Conservation (phyloP, 2,113 vertebrate genomes). For the Colaptes auratus region DNA sequence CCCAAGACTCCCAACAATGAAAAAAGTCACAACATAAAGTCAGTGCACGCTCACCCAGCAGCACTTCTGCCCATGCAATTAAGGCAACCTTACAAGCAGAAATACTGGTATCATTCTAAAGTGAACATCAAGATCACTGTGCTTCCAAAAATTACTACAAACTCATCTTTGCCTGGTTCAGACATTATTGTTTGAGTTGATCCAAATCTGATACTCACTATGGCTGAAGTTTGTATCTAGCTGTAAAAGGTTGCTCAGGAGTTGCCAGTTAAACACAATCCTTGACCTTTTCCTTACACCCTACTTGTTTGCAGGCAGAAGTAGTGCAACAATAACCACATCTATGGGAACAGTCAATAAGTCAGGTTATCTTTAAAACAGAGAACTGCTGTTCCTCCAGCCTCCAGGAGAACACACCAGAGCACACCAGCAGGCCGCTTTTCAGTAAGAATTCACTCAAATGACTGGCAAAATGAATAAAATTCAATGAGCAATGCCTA, state of each 20-base stretch:
- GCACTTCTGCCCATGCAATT: neutral
- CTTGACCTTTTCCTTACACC: constrained; percentile 12
- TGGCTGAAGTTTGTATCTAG: neutral
- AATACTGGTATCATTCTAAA: neutral
- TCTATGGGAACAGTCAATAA: neutral
- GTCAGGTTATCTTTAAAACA: constrained; percentile 13
- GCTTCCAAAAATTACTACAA: neutral
- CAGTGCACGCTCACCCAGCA: accelerated
- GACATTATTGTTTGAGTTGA: neutral
- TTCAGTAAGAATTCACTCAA: neutral
- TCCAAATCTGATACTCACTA: neutral
- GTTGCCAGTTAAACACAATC: neutral
- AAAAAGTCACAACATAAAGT: neutral
- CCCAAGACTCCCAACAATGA: neutral
- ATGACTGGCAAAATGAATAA: neutral
- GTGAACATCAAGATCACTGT: neutral
- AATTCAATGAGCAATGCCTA: neutral
- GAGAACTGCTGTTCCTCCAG: neutral
- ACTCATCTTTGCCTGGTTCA: neutral
- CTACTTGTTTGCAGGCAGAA: neutral
- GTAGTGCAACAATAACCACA: neutral
- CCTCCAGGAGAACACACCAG: neutral
- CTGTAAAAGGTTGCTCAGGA: neutral
- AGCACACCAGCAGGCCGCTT: neutral
- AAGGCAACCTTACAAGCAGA: neutral